Conservation (phyloP, 1,140 invertebrate genomes). For the Drosophila asahinai region DNA sequence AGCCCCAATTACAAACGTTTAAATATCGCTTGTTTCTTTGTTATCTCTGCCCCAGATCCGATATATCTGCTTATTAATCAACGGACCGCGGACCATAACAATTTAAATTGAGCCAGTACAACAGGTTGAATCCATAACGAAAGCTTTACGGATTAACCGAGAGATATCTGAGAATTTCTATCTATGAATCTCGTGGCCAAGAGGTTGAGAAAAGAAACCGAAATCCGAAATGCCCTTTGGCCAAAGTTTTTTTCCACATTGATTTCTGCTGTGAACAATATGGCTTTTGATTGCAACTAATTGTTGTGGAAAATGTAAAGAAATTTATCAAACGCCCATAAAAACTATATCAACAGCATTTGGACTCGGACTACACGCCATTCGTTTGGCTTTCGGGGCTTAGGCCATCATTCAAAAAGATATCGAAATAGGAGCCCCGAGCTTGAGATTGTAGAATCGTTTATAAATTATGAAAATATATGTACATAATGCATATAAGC, state of each 20-base stretch:
- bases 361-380: conserved; percentile 33
- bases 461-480: conserved; percentile 83
- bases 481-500: conserved; percentile 77
- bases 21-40: conserved; percentile 1
- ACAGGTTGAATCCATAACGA: conserved; percentile 48
- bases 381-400: conserved; percentile 53
- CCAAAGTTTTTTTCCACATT: conserved; percentile 16
- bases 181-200: conserved; percentile 10
- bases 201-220: conserved; percentile 21
- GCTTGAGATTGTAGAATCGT: conserved; percentile 64
- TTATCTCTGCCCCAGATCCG: conserved; percentile 37
- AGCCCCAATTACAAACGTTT: conserved; percentile 11
- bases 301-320: conserved; percentile 75
- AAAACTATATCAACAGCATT: conserved; percentile 79
- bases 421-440: conserved; percentile 61
- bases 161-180: conserved; percentile 30
- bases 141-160: conserved; percentile 40
- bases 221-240: conserved; percentile 25
- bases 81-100: conserved; percentile 18
- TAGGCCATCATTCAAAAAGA: conserved; percentile 72
- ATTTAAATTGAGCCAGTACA: conserved; percentile 50
- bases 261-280: conserved; percentile 61
- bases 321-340: conserved; percentile 82
- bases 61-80: conserved; percentile 32
- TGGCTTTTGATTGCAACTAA: conserved; percentile 79